Base-by-base conservation (phyloP, 2,113 vertebrate genomes). In the Atrichornis clamosus region DNA sequence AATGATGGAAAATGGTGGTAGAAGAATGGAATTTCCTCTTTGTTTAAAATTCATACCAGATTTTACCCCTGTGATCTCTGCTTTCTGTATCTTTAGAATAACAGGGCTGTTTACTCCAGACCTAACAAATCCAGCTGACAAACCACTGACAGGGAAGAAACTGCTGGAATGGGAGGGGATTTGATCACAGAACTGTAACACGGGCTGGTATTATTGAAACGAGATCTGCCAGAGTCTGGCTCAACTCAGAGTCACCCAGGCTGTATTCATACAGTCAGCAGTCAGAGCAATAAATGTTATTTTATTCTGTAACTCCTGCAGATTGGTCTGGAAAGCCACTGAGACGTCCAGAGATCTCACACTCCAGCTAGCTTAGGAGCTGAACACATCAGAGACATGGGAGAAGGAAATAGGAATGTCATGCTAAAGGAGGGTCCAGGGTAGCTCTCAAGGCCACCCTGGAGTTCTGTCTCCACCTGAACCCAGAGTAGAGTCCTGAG, bases 1-100 rank as follows among this genome's bases (percentile, higher is more conserved):
- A 0, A 56, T 42, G 49, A 56, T 72, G 41, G 86, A 67, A 92
- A 75, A 79, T 10, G 32, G 32, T 84, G n/a, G n/a, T 41, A 46
- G 44, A 63, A 77, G 32, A n/a, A 46, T 82, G 76, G 90, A 78
- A 96, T 94, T 81, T 94, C 44, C n/a, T 83, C 78, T 89, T 79
- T 33, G 21, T 89, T 82, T 67, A 74, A 72, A 80, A 47, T 78
- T 75, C 37, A 47, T 30, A 60, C 6, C 13, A 1, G 37, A 4
- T 67, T 86, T 67, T 95, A 87, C 16, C 17, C 56, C 12, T 82
- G 37, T 90, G 56, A 70, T 59, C 59, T 91, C 52, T 76, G 62
- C 33, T 59, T 76, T 90, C 59, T 81, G 4, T 53, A 42, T 52
- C 26, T 5, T n/a, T 30, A 75, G 44, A 91, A 50, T 73, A 95